Percentiles rank a stretch among this genome's conserved stretches.
phyloP scores from a whole-genome alignment of 2,797 vertebrate species.

The Harpagifer antarcticus region DNA sequence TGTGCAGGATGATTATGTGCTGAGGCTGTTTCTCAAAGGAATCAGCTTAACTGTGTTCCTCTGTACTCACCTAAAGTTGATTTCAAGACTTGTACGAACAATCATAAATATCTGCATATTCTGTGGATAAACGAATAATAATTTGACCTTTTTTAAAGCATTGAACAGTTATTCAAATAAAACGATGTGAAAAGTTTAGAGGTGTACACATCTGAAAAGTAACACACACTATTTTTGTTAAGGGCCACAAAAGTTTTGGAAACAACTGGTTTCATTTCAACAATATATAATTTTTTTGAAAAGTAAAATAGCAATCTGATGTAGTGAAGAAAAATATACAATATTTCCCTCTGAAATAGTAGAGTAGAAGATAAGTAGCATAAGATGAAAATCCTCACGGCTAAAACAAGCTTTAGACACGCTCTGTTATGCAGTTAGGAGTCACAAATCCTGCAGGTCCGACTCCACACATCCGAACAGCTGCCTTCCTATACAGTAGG shows the following conservation, averaged over 20 bases:
- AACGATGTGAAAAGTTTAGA: constrained; percentile 15
- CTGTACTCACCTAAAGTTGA: not conserved
- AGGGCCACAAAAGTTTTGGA: not conserved
- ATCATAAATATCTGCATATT: not conserved
- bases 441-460: no score
- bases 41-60: not conserved
- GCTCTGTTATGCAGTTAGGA: not conserved
- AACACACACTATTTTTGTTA: not conserved
- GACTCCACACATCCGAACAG: not conserved
- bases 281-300: not conserved
- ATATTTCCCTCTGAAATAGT: not conserved
- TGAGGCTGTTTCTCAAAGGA: not conserved
- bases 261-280: not conserved
- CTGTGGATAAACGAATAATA: no score
- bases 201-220: constrained; percentile 4
- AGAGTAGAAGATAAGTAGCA: not conserved
- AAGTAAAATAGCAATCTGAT: not conserved
- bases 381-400: no score
- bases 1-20: not conserved
- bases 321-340: not conserved
- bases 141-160: no score
- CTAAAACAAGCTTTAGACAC: not conserved
- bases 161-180: not conserved
- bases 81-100: not conserved
- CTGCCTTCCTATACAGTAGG: not conserved